Evolutionary conservation across 2,113 vertebrate species (phyloP).

Genomic region (Dasyurus viverrinus): DNA sequence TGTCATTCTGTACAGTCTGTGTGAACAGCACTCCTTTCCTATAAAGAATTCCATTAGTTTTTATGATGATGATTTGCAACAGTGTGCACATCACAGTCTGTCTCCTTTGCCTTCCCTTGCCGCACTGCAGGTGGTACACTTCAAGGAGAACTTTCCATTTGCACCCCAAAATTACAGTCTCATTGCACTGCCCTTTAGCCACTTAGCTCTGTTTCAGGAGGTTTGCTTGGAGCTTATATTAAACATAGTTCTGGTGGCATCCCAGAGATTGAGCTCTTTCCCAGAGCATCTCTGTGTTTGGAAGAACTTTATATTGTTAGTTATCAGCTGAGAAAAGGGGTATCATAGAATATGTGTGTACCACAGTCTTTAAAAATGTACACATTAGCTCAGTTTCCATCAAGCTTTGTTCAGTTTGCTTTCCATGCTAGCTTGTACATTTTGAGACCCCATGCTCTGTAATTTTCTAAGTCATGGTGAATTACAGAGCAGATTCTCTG

Average conservation of each 20-base stretch:
- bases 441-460: slow-evolving; percentile 67
- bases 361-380: slow-evolving; percentile 54
- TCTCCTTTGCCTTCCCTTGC: slow-evolving; percentile 23
- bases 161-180: slow-evolving; percentile 39
- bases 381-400: slow-evolving; percentile 64
- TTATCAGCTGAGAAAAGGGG: slow-evolving; percentile 52
- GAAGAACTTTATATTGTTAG: slow-evolving; percentile 49
- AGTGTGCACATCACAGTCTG: slow-evolving; percentile 8
- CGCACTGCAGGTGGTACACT: neutral
- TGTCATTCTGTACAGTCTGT: slow-evolving; percentile 73
- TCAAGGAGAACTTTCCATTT: slow-evolving; percentile 46
- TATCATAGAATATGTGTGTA: slow-evolving; percentile 54
- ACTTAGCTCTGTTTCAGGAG: slow-evolving; percentile 53
- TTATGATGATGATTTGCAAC: slow-evolving; percentile 45
- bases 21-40: slow-evolving; percentile 59
- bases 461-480: slow-evolving; percentile 54
- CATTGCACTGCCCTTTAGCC: slow-evolving; percentile 15
- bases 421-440: slow-evolving; percentile 71
- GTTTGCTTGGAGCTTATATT: slow-evolving; percentile 16
- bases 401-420: slow-evolving; percentile 52
- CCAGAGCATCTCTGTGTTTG: slow-evolving; percentile 52
- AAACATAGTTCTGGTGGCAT: slow-evolving; percentile 46
- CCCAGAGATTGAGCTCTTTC: slow-evolving; percentile 44
- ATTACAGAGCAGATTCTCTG: slow-evolving; percentile 53
- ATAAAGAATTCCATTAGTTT: slow-evolving; percentile 49